A percentile compares a stretch with the other conserved stretches of the same genome.
Conservation (phyloP, 2,113 vertebrate genomes). For the Gobio gobio region DNA sequence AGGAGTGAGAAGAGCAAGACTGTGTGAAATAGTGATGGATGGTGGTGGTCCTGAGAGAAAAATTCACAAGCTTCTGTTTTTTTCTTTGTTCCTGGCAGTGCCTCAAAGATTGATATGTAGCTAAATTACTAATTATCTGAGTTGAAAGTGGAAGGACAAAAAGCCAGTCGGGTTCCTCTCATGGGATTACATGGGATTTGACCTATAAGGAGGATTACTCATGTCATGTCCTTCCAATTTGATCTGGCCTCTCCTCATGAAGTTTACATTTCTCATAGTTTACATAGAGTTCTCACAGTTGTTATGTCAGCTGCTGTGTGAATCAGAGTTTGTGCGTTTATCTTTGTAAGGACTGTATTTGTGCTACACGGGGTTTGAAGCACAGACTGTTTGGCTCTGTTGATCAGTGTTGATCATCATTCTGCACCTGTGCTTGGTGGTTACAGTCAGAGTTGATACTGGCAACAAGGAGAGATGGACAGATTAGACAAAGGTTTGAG, state of each 20-base stretch:
- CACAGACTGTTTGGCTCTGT: not conserved
- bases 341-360: not conserved
- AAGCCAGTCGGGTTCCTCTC: not conserved
- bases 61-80: not conserved
- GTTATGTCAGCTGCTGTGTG: conserved; percentile 14
- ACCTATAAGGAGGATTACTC: not conserved
- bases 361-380: not conserved
- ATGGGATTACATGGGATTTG: conserved; percentile 12
- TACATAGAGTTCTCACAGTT: not conserved
- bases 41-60: not conserved
- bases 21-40: not conserved
- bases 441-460: not conserved
- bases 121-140: conserved; percentile 5
- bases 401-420: not conserved
- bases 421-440: conserved; percentile 4
- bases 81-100: not conserved
- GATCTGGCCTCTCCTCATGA: not conserved
- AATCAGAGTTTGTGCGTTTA: conserved; percentile 7
- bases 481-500: not conserved
- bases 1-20: not conserved
- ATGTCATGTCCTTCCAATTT: not conserved
- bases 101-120: not conserved
- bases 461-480: not conserved
- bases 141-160: not conserved
- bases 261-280: not conserved